phyloP scores from a whole-genome alignment of 2,797 vertebrate genomes.

The Selene dorsalis region DNA sequence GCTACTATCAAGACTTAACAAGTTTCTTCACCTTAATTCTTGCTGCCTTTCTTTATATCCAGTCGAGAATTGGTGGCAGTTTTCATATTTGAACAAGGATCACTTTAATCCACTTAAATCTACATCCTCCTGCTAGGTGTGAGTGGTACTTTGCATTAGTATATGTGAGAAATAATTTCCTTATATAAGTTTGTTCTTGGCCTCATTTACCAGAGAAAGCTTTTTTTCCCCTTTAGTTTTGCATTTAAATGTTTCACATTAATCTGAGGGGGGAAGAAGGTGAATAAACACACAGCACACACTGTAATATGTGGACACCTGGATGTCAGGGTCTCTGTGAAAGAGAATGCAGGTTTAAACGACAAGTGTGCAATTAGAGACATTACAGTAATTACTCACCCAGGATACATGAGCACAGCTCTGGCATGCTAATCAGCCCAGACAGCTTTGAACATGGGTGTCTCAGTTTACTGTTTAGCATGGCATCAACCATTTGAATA shows the following conservation, averaged over 20 bases:
- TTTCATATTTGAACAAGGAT: neutral
- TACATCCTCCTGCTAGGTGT: neutral
- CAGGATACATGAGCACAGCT: slow-evolving; percentile 42
- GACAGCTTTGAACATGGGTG: slow-evolving; percentile 47
- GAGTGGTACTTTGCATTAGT: neutral
- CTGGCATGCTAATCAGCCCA: slow-evolving; percentile 58
- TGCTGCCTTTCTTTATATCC: neutral
- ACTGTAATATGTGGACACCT: slow-evolving; percentile 11
- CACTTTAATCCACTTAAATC: slow-evolving; percentile 2
- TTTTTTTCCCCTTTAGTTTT: neutral
- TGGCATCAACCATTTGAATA: slow-evolving; percentile 40
- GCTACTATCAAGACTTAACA: neutral
- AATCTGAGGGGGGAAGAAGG: accelerated
- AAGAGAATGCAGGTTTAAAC: slow-evolving; percentile 42
- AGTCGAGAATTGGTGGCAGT: neutral
- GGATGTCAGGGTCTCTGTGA: slow-evolving; percentile 39
- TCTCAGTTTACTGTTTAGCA: slow-evolving; percentile 44
- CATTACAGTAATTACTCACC: slow-evolving; percentile 62
- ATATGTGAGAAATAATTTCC: neutral
- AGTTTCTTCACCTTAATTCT: neutral
- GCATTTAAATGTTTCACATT: neutral
- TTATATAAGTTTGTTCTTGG: slow-evolving; percentile 4
- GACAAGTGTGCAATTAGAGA: slow-evolving; percentile 56
- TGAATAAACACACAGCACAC: neutral
- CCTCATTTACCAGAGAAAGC: neutral